A percentile compares a stretch with the other conserved stretches of the same genome.
phyloP scores from a whole-genome alignment of 2,797 vertebrate species.

The Squalus acanthias region DNA sequence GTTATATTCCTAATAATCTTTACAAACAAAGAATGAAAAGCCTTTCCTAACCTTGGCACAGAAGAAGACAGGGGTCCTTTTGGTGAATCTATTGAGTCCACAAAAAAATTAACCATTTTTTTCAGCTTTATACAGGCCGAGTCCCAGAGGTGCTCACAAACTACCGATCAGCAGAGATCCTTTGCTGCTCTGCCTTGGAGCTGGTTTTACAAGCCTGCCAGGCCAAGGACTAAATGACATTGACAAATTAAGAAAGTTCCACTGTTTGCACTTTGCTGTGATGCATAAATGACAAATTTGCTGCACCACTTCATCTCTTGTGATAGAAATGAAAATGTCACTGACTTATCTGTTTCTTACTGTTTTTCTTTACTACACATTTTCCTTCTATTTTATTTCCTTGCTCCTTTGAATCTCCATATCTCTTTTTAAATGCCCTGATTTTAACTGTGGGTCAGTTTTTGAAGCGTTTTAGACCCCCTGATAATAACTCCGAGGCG shows the following conservation, averaged over 20 bases:
- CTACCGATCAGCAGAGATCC: not conserved
- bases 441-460: too few species aligned
- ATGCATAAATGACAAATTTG: not conserved
- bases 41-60: not conserved
- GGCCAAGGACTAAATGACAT: not conserved
- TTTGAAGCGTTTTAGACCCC: too few species aligned
- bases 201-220: not conserved
- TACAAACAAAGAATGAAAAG: not conserved
- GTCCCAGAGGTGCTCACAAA: not conserved
- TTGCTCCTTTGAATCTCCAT: too few species aligned
- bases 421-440: too few species aligned
- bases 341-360: too few species aligned
- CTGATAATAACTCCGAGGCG: too few species aligned
- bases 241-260: not conserved
- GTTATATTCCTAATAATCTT: not conserved
- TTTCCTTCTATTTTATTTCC: too few species aligned
- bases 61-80: not conserved
- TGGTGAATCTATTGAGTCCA: not conserved
- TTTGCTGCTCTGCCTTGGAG: not conserved
- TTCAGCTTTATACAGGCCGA: not conserved
- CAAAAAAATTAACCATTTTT: not conserved
- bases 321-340: too few species aligned
- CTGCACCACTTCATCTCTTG: not conserved
- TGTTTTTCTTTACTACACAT: too few species aligned
- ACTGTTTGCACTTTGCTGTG: not conserved